phyloP scores from a whole-genome alignment of 2,888 invertebrate genomes.

The Cheilosia grossa region DNA sequence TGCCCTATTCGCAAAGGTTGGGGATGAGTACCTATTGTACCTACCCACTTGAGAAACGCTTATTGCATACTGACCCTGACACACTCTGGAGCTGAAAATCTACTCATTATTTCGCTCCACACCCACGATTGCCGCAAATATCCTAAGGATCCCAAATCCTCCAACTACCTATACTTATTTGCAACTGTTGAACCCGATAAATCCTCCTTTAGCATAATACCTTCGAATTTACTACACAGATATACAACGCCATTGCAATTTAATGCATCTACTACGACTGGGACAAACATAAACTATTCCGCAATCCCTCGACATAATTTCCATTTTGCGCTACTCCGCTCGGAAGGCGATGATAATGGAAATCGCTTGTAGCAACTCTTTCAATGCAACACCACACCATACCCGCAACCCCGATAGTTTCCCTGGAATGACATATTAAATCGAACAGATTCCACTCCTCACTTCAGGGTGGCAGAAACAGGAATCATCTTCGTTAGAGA shows the following conservation, averaged over 20 bases:
- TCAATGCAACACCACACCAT: not conserved
- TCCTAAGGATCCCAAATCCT: constrained; percentile 12
- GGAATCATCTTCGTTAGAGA: not conserved
- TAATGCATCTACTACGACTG: constrained; percentile 31
- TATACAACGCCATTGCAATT: constrained; percentile 19
- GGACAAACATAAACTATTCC: constrained; percentile 38
- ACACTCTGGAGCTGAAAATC: constrained; percentile 9
- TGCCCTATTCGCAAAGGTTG: too few species aligned
- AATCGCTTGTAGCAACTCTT: constrained; percentile 38
- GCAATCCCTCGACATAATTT: constrained; percentile 34
- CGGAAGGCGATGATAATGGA: constrained; percentile 25
- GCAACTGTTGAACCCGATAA: constrained; percentile 25
- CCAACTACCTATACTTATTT: too few species aligned
- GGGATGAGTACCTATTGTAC: too few species aligned
- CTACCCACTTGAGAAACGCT: too few species aligned
- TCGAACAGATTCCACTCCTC: not conserved
- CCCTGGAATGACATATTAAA: not conserved
- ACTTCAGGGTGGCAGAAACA: not conserved
- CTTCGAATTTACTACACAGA: constrained; percentile 15
- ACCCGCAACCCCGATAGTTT: not conserved
- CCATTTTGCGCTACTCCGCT: constrained; percentile 26
- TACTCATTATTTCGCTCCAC: constrained; percentile 22
- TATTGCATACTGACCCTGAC: constrained; percentile 16
- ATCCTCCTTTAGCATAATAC: constrained; percentile 35
- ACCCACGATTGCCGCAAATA: constrained; percentile 13